Percentiles rank a stretch among this genome's conserved stretches.
phyloP scores from a whole-genome alignment of 1,140 invertebrate genomes.

The Dermatophagoides farinae region DNA sequence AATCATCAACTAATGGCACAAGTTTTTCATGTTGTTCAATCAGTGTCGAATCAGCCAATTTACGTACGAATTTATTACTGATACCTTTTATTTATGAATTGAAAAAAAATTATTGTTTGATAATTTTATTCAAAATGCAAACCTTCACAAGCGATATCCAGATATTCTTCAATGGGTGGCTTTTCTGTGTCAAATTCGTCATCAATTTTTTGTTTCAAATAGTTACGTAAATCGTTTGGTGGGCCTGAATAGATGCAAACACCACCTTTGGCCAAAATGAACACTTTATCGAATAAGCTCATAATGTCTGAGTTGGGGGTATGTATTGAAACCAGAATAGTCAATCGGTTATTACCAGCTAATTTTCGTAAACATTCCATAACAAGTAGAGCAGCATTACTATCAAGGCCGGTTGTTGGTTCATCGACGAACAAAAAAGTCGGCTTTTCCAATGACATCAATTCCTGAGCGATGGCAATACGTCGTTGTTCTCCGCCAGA shows the following conservation, averaged over 20 bases:
- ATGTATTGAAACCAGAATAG: not conserved
- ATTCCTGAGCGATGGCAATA: conserved; percentile 10
- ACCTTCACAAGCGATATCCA: too few species aligned
- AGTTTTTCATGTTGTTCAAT: too few species aligned
- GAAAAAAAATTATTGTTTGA: not conserved
- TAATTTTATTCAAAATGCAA: too few species aligned
- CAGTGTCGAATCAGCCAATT: too few species aligned
- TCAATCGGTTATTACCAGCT: not conserved
- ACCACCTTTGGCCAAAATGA: conserved; percentile 2
- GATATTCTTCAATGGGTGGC: too few species aligned
- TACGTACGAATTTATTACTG: too few species aligned
- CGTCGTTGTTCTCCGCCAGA: conserved; percentile 7
- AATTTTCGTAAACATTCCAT: not conserved
- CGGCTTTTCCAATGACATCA: not conserved
- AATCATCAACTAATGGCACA: not conserved
- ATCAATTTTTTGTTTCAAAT: too few species aligned
- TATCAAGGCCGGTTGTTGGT: conserved; percentile 7
- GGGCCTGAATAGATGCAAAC: not conserved
- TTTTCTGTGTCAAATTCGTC: too few species aligned
- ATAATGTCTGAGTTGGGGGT: not conserved
- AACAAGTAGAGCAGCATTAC: not conserved
- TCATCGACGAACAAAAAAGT: conserved; percentile 8
- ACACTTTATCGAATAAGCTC: not conserved
- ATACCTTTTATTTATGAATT: not conserved
- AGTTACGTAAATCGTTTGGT: not conserved